These are phyloP conservation scores for Cheilosia vulpina DNA, from an alignment of 2,888 invertebrate genomes.

Conservation along the genomic window DNA sequence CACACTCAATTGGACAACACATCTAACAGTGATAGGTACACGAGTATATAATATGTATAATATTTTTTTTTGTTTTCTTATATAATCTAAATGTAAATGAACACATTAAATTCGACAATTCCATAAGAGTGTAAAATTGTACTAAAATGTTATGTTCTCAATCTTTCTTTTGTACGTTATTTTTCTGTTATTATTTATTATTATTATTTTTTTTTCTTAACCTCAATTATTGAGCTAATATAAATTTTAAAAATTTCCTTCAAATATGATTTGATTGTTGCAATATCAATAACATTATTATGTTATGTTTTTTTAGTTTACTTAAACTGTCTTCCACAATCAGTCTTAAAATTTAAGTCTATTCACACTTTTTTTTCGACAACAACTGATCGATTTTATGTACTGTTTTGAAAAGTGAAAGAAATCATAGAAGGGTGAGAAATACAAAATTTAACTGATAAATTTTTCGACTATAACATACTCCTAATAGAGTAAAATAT, in stretches of 20 bases:
- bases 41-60: constrained; percentile 43
- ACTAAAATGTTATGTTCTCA: constrained; percentile 54
- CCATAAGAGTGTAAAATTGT: constrained; percentile 68
- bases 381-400: constrained; percentile 70
- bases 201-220: constrained; percentile 48
- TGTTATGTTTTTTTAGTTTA: constrained; percentile 44
- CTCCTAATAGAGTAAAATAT: constrained; percentile 40
- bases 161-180: constrained; percentile 9
- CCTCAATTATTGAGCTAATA: constrained; percentile 72
- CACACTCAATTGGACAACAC: constrained; percentile 51
- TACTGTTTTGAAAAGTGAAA: constrained; percentile 43
- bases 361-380: constrained; percentile 58
- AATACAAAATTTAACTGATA: constrained; percentile 1
- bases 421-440: constrained; percentile 10
- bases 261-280: constrained; percentile 73
- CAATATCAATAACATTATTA: constrained; percentile 31
- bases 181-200: too few species aligned
- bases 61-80: constrained; percentile 7
- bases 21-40: constrained; percentile 65
- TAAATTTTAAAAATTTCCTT: constrained; percentile 51
- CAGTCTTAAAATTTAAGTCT: constrained; percentile 72
- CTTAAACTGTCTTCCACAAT: constrained; percentile 71
- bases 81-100: constrained; percentile 66
- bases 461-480: constrained; percentile 16
- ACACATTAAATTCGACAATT: constrained; percentile 71